phyloP scores from a whole-genome alignment of 2,888 invertebrate species.

The Trimorus sp. region DNA sequence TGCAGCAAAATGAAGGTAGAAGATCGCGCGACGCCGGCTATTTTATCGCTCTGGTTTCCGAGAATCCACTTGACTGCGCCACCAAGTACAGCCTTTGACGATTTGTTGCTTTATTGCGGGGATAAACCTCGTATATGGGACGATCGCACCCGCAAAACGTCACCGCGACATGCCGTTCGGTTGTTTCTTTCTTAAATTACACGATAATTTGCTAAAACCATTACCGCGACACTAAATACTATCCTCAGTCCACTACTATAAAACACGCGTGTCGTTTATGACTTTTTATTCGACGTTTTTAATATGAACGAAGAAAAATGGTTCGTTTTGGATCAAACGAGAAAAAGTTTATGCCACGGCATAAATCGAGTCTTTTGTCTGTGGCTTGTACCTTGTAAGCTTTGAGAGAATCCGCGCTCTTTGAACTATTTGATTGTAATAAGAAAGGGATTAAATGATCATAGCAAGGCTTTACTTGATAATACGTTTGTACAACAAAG shows the following conservation, averaged over 20 bases:
- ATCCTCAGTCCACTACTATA: conserved; percentile 34
- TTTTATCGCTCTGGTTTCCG: conserved; percentile 62
- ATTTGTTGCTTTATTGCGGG: conserved; percentile 62
- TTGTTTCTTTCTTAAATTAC: conserved; percentile 56
- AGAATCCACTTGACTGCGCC: conserved; percentile 60
- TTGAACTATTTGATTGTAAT: too few relatives aligned
- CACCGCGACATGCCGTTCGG: conserved; percentile 38
- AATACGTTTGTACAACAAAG: too few relatives aligned
- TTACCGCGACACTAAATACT: conserved; percentile 57
- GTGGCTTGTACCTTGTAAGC: not conserved
- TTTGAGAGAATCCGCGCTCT: not conserved
- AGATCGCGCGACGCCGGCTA: conserved; percentile 47
- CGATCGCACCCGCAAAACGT: conserved; percentile 48
- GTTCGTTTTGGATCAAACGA: conserved; percentile 36
- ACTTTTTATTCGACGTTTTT: conserved; percentile 54
- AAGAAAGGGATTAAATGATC: too few relatives aligned
- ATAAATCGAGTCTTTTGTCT: conserved; percentile 26
- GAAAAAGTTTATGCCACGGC: conserved; percentile 27
- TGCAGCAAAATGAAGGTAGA: conserved; percentile 52
- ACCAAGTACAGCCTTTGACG: conserved; percentile 54
- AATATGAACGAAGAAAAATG: conserved; percentile 44
- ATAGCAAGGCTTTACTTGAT: too few relatives aligned
- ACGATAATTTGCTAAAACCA: conserved; percentile 59
- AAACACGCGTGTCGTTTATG: conserved; percentile 46
- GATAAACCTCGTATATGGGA: conserved; percentile 60